A percentile compares a stretch with the other conserved stretches of the same genome.
Conservation (phyloP, 2,113 vertebrate genomes). For the Percina caprodes region DNA sequence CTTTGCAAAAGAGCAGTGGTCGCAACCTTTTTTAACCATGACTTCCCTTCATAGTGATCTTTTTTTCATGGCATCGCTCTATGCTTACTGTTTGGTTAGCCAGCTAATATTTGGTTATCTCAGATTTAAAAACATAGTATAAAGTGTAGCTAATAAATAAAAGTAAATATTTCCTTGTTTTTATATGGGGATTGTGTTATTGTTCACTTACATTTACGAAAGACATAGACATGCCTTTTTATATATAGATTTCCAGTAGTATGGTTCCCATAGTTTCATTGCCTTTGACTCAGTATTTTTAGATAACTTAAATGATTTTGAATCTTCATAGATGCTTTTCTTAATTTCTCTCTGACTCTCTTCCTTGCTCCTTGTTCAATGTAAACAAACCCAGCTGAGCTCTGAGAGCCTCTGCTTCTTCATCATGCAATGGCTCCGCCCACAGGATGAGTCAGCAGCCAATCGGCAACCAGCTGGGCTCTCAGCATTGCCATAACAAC, state of each 20-base stretch:
- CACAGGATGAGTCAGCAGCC: constrained; percentile 57
- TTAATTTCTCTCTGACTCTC: neutral
- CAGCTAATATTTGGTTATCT: neutral
- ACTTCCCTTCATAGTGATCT: neutral
- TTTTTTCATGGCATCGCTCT: too few species aligned
- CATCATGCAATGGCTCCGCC: constrained; percentile 49
- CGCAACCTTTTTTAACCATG: neutral
- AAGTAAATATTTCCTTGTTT: neutral
- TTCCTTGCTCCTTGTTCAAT: constrained; percentile 43
- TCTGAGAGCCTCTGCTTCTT: constrained; percentile 44
- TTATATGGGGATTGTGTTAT: neutral
- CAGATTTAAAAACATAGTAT: neutral
- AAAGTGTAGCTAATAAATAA: neutral
- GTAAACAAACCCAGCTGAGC: constrained; percentile 80
- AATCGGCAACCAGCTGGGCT: constrained; percentile 52
- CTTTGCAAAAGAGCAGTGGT: neutral
- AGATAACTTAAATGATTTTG: neutral
- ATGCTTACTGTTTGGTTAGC: too few species aligned
- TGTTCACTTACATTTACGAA: neutral
- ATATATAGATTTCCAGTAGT: neutral
- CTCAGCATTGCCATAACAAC: constrained; percentile 65
- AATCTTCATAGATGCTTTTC: constrained; percentile 7
- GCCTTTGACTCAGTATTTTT: neutral
- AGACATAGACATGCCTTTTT: neutral
- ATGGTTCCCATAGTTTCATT: neutral